phyloP scores from a whole-genome alignment of 2,797 vertebrate species.

The Tokudaia muenninki region DNA sequence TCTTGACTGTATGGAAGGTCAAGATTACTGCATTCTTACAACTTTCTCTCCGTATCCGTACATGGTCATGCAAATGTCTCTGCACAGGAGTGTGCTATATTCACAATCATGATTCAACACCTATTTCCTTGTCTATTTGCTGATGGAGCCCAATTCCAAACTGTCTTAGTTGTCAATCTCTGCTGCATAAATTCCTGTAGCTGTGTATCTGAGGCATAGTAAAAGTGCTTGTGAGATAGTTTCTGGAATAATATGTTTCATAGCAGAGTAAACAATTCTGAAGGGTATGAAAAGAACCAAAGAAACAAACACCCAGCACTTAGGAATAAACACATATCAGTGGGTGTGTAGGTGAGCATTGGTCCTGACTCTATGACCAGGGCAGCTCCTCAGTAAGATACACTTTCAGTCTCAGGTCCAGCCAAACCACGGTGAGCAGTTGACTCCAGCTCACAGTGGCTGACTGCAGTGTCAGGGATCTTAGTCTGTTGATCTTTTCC shows the following conservation, averaged over 20 bases:
- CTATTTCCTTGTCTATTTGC: background rate
- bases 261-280: background rate
- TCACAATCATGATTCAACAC: background rate
- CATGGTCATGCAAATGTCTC: background rate
- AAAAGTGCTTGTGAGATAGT: background rate
- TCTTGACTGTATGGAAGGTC: background rate
- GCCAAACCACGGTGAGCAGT: no score
- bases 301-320: background rate
- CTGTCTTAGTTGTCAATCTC: background rate
- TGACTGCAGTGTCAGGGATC: no score
- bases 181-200: no score
- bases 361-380: background rate
- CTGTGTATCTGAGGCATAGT: rapidly evolving
- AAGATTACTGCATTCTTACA: rapidly evolving
- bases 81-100: rapidly evolving
- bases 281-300: background rate
- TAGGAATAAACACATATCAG: background rate
- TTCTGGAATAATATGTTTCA: background rate
- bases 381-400: background rate
- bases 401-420: background rate
- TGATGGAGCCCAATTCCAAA: no score
- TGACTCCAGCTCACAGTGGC: no score
- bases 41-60: rapidly evolving
- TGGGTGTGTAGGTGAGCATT: no score
- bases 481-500: background rate